Evolutionary conservation across 2,113 vertebrate species (phyloP).

Genomic region (Aphelocoma coerulescens): DNA sequence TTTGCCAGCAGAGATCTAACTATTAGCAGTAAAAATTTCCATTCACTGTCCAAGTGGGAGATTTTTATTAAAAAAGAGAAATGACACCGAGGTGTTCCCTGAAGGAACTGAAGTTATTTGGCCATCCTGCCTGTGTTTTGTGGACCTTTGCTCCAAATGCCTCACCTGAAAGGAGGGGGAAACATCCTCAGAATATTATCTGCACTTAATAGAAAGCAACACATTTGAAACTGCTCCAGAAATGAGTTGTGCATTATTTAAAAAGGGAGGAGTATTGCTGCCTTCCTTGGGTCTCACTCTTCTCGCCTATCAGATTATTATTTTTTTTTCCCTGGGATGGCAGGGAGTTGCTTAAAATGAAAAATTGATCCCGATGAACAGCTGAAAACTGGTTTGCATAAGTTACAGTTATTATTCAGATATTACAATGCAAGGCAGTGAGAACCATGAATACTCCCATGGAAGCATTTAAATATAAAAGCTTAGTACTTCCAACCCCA

Average conservation of each 20-base stretch:
- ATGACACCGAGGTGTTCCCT: background rate
- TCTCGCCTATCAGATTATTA: background rate
- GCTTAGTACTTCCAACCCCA: constrained; percentile 2
- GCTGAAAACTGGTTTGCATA: constrained; percentile 66
- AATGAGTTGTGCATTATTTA: constrained; percentile 60
- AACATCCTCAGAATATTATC: background rate
- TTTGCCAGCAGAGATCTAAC: background rate
- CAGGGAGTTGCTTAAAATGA: constrained; percentile 59
- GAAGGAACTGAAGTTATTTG: background rate
- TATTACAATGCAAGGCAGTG: constrained; percentile 54
- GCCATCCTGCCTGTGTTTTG: background rate
- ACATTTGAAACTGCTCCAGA: constrained; percentile 25
- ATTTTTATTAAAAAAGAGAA: background rate
- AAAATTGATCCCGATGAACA: constrained; percentile 55
- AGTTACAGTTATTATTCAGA: constrained; percentile 65
- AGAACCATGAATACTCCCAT: background rate
- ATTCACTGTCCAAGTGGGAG: background rate
- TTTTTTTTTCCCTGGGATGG: background rate
- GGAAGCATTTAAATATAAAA: constrained; percentile 37
- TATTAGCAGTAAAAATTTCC: background rate
- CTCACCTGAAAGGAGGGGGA: background rate
- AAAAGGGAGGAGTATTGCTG: background rate
- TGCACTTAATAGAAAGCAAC: background rate
- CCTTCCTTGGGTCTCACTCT: background rate
- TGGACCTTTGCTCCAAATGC: background rate